phyloP scores from a whole-genome alignment of 1,140 invertebrate species.

The Drosophila triauraria region DNA sequence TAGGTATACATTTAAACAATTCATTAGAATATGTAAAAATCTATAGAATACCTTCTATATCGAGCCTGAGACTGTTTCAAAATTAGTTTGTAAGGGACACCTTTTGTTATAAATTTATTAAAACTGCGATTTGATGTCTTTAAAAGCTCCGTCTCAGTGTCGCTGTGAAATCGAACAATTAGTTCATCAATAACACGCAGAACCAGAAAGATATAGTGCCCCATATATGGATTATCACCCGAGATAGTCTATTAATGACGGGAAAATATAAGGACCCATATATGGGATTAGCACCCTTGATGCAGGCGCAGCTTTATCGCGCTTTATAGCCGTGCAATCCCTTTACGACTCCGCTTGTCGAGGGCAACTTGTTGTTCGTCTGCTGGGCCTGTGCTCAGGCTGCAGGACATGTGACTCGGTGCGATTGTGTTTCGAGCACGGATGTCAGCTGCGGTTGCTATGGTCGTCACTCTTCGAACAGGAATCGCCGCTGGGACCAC shows the following conservation, averaged over 20 bases:
- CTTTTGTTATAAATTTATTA: not conserved
- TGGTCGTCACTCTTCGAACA: conserved; percentile 15
- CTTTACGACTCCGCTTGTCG: conserved; percentile 19
- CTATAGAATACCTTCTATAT: not conserved
- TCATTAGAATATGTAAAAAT: not conserved
- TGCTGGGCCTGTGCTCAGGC: conserved; percentile 40
- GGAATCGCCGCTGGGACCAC: conserved; percentile 16
- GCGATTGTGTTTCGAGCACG: conserved; percentile 39
- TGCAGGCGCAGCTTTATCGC: not conserved
- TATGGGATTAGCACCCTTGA: conserved; percentile 6
- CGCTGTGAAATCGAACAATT: not conserved
- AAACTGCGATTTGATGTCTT: not conserved
- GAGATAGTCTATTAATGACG: conserved; percentile 2
- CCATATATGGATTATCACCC: not conserved
- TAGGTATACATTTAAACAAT: too few species aligned
- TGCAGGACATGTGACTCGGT: conserved; percentile 58
- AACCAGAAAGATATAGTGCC: not conserved
- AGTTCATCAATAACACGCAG: not conserved
- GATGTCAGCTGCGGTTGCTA: conserved; percentile 24
- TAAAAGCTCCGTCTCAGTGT: too few species aligned
- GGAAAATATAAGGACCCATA: not conserved
- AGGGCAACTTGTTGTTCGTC: conserved; percentile 36
- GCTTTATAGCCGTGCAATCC: conserved; percentile 17
- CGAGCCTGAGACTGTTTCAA: too few species aligned
- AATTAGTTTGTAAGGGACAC: too few species aligned